phyloP scores from a whole-genome alignment of 2,888 invertebrate genomes.

The Gymnoscelis rufifasciata region DNA sequence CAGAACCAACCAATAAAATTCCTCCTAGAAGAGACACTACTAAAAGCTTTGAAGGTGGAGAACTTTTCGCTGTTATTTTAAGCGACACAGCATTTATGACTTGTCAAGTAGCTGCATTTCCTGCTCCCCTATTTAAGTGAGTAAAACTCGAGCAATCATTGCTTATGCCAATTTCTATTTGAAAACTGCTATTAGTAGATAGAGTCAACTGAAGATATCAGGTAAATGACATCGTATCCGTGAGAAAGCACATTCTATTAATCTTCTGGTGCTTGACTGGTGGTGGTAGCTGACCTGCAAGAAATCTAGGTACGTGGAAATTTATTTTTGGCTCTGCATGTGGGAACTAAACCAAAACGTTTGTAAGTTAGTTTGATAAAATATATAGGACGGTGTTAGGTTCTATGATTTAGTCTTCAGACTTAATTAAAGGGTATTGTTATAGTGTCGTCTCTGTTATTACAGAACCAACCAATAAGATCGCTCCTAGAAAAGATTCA shows the following conservation, averaged over 20 bases:
- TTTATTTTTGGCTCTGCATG: not conserved
- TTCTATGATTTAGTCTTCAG: too few species aligned
- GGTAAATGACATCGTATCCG: constrained; percentile 63
- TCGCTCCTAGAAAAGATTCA: constrained; percentile 78
- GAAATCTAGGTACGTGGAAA: not conserved
- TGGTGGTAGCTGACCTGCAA: too few species aligned
- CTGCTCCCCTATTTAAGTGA: constrained; percentile 85
- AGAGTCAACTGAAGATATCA: constrained; percentile 81
- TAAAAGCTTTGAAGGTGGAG: constrained; percentile 81
- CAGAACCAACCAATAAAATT: constrained; percentile 85
- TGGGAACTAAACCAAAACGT: not conserved
- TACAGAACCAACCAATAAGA: constrained; percentile 85
- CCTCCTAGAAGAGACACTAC: constrained; percentile 76
- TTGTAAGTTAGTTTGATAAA: not conserved
- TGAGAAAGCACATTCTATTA: not conserved
- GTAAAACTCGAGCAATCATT: constrained; percentile 52
- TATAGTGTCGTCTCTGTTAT: constrained; percentile 50
- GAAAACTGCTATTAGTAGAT: constrained; percentile 79
- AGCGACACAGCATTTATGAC: constrained; percentile 79
- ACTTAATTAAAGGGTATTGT: constrained; percentile 21
- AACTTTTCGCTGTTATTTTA: constrained; percentile 76
- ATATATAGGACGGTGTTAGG: too few species aligned
- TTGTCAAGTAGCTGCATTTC: constrained; percentile 84
- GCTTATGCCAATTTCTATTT: constrained; percentile 20
- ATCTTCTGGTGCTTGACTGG: not conserved